These are phyloP conservation scores for Rhimphoctona megacephalus DNA, from an alignment of 2,888 invertebrate genomes.

Conservation along the genomic window DNA sequence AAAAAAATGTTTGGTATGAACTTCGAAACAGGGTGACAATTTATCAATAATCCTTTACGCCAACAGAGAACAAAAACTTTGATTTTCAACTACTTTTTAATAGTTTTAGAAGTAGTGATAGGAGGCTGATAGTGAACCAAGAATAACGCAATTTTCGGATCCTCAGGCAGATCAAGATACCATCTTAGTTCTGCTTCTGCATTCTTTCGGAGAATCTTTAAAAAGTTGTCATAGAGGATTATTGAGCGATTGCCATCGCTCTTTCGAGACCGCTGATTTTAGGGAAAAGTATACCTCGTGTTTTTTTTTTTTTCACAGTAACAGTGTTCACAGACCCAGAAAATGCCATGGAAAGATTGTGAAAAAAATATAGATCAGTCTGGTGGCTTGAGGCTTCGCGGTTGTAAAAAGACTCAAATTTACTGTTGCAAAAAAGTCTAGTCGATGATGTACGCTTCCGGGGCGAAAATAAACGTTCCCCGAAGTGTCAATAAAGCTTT, in stretches of 20 bases:
- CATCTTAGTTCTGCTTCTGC: background rate
- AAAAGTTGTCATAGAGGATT: background rate
- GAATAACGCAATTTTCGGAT: background rate
- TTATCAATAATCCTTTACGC: background rate
- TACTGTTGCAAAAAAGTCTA: background rate
- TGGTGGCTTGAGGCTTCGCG: background rate
- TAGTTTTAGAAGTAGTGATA: background rate
- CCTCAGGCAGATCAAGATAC: background rate
- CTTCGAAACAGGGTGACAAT: background rate
- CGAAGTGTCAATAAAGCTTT: background rate
- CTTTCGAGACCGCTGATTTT: background rate
- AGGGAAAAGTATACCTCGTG: background rate
- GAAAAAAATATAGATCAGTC: background rate
- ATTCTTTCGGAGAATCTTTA: background rate
- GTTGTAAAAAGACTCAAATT: background rate
- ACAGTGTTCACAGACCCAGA: background rate
- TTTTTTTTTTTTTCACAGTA: background rate
- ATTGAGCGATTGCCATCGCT: constrained; percentile 7
- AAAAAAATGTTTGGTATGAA: background rate
- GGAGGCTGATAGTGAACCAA: background rate
- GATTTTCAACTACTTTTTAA: background rate
- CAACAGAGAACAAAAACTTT: background rate
- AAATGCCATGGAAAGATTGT: background rate
- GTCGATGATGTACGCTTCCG: background rate
- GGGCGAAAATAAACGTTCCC: background rate